phyloP scores from a whole-genome alignment of 2,888 invertebrate genomes.

The Monopis laevigella region DNA sequence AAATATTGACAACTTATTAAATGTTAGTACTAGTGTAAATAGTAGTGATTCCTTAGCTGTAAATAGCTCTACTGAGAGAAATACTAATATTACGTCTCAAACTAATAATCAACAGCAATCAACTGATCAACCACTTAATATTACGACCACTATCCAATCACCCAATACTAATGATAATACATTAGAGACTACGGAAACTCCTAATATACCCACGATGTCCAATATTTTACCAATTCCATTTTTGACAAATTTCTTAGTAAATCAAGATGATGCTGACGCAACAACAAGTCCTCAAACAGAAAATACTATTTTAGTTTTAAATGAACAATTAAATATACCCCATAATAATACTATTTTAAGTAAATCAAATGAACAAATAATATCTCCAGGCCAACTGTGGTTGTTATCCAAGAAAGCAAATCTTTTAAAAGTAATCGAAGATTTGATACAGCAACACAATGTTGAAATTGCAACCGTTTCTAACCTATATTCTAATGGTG shows the following conservation, averaged over 20 bases:
- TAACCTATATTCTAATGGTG: background rate
- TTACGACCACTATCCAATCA: too few relatives aligned
- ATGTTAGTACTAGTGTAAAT: slow-evolving; percentile 25
- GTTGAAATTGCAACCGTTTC: slow-evolving; percentile 42
- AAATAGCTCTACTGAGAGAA: slow-evolving; percentile 23
- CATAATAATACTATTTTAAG: background rate
- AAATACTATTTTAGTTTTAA: too few relatives aligned
- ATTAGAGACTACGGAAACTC: too few relatives aligned
- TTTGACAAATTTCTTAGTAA: slow-evolving; percentile 38
- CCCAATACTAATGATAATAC: too few relatives aligned
- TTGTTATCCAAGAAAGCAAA: slow-evolving; percentile 57
- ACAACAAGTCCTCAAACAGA: background rate
- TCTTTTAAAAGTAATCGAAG: slow-evolving; percentile 60
- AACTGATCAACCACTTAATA: too few relatives aligned
- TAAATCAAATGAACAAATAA: slow-evolving; percentile 13
- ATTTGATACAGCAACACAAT: slow-evolving; percentile 52
- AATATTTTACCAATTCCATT: slow-evolving; percentile 38
- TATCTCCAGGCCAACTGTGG: slow-evolving; percentile 50
- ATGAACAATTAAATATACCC: too few relatives aligned
- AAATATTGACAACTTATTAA: slow-evolving; percentile 53
- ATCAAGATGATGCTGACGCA: slow-evolving; percentile 21
- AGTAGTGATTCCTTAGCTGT: slow-evolving; percentile 22
- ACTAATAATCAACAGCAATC: too few relatives aligned
- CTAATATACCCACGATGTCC: too few relatives aligned
- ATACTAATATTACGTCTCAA: background rate